Percentiles rank a stretch among this genome's conserved stretches.
Evolutionary conservation across 2,113 vertebrate species (phyloP).

Genomic region (Thunnus thynnus): DNA sequence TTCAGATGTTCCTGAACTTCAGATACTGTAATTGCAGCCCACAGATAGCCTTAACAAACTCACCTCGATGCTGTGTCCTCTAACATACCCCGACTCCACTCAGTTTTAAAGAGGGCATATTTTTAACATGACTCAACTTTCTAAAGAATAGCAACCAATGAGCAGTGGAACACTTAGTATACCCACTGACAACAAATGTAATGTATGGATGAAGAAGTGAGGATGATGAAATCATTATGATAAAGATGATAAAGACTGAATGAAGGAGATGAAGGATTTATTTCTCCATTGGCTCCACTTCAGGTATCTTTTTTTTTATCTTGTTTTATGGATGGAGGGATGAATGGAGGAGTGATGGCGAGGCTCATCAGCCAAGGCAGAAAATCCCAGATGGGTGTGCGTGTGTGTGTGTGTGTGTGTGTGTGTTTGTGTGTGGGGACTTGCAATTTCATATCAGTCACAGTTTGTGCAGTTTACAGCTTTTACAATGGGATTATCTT

Average conservation of each 20-base stretch:
- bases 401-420: background rate
- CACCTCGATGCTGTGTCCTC: conserved; percentile 15
- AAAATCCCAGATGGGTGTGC: background rate
- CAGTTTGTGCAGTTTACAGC: too few relatives aligned
- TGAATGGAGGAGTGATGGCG: background rate
- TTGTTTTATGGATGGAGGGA: background rate
- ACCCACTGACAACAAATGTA: too few relatives aligned
- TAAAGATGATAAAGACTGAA: background rate
- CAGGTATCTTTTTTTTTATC: background rate
- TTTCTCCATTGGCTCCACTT: background rate
- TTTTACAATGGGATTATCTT: too few relatives aligned
- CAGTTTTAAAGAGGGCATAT: background rate
- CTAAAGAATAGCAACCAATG: conserved; percentile 5
- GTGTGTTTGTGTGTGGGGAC: too few relatives aligned
- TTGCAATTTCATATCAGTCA: too few relatives aligned
- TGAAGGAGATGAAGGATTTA: background rate
- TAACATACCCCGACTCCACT: background rate
- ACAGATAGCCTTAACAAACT: conserved; percentile 54
- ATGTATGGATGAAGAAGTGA: background rate
- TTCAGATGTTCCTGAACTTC: conserved; percentile 66
- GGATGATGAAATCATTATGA: background rate
- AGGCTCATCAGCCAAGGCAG: background rate
- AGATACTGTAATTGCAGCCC: conserved; percentile 39
- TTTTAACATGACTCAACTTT: conserved; percentile 6
- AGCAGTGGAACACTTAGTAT: background rate